phyloP scores from a whole-genome alignment of 2,113 vertebrate species.

The Oryzias woworae region DNA sequence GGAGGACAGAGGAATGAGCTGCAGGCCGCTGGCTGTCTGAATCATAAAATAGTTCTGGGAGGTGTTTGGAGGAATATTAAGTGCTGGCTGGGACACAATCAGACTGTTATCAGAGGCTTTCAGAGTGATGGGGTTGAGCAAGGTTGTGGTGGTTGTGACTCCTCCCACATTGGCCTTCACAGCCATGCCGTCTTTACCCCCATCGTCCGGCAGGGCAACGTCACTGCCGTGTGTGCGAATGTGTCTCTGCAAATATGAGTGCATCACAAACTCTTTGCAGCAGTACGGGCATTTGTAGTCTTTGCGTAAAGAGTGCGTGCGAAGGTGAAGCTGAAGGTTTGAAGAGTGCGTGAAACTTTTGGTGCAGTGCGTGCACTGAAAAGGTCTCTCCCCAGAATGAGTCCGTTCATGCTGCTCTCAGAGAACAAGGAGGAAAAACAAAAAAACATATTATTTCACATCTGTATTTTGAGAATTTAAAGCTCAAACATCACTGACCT shows the following conservation, averaged over 20 bases:
- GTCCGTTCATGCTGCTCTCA: constrained; percentile 85
- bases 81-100: constrained; percentile 77
- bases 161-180: constrained; percentile 64
- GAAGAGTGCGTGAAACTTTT: constrained; percentile 90
- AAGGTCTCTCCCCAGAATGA: constrained; percentile 88
- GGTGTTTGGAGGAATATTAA: constrained; percentile 80
- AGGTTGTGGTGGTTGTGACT: constrained; percentile 61
- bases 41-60: constrained; percentile 85
- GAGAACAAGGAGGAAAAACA: constrained; percentile 3
- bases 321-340: constrained; percentile 88
- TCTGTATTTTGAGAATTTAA: too few species aligned
- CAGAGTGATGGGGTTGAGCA: constrained; percentile 76
- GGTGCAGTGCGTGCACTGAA: constrained; percentile 80
- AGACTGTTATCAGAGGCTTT: constrained; percentile 81
- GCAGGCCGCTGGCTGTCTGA: constrained; percentile 85
- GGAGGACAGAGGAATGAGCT: constrained; percentile 85
- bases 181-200: constrained; percentile 59
- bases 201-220: constrained; percentile 43
- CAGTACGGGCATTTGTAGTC: constrained; percentile 86
- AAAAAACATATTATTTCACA: not conserved
- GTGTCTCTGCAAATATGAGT: constrained; percentile 90
- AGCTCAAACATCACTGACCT: constrained; percentile 45
- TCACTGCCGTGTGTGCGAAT: constrained; percentile 71
- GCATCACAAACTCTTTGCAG: constrained; percentile 88
- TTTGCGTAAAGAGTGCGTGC: constrained; percentile 85